Base-by-base conservation (phyloP, 1,140 invertebrate genomes). In the Campoletis sonorensis region DNA sequence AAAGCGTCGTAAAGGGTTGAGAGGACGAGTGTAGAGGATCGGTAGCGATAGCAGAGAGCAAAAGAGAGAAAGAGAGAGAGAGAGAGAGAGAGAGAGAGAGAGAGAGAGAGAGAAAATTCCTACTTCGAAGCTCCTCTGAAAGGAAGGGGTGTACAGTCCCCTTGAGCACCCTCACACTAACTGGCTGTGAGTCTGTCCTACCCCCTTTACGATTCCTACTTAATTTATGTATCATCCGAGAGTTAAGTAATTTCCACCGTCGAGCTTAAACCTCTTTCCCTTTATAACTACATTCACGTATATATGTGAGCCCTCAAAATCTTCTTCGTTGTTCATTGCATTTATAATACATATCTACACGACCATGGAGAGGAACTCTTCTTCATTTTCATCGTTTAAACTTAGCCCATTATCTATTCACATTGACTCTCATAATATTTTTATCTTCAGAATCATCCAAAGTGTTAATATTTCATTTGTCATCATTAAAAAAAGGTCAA, bases 181-280 rank as follows among this genome's bases (percentile, higher is more conserved):
- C 91, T 92, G 91, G 90, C 89, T 91, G 88, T 90, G 88, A 91
- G 90, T 91, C 67, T 85, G 84, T 87, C 85, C 67, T 70, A 88
- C 89, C 91, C 91, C 91, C 90, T 91, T 91, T 92, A 91, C 91
- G 90, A 92, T 91, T 91, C 86, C 85, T 86, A 88, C 89, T 92
- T 92, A 92, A 92, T 92, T 92, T 92, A 92, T 92, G 91, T 92
- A 92, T 92, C 91, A 92, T 92, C 90, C 90, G 91, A 92, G 91
- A 92, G 91, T 92, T 92, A 92, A 92, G 91, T 92, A 92, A 92
- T 92, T 92, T 92, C 90, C 89, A 89, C 90, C 90, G 86, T 86
- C 88, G 89, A 91, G 81, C 73, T 80, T 77, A 78, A 72, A 79
- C 81, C 54, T 79, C 80, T 78, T 33, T 79, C 67, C 13, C 76